Conservation (phyloP, 2,797 vertebrate species). For the Halcyon chelicuti region DNA sequence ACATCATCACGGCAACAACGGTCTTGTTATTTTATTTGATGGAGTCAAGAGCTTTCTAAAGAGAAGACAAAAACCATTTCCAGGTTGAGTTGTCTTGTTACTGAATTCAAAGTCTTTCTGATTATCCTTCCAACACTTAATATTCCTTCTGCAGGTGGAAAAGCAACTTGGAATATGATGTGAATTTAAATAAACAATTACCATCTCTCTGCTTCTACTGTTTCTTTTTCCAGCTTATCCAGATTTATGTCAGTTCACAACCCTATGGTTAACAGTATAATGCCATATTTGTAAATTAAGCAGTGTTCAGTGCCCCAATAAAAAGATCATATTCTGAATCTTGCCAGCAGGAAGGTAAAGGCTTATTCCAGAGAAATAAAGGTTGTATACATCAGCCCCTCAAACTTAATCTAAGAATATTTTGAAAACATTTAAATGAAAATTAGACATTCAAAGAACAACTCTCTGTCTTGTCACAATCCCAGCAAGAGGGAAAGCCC, state of each 20-base stretch:
- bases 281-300: background rate
- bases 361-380: background rate
- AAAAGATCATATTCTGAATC: background rate
- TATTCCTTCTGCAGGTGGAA: background rate
- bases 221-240: background rate
- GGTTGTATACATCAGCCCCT: too few species aligned
- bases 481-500: background rate
- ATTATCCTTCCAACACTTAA: background rate
- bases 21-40: background rate
- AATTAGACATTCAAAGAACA: background rate
- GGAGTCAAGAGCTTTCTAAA: background rate
- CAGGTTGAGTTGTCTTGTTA: background rate
- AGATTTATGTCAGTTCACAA: background rate
- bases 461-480: background rate
- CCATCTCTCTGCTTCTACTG: background rate
- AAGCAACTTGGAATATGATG: background rate
- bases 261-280: accelerated
- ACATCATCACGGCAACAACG: background rate
- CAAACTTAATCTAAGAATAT: background rate
- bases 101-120: background rate
- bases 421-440: background rate
- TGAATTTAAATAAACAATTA: background rate
- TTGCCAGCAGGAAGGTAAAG: background rate
- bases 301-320: accelerated
- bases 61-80: background rate